Evolutionary conservation across 2,888 invertebrate species (phyloP), one percentile per base, ranked within the genome.

Genomic region (Athetis lepigone): DNA sequence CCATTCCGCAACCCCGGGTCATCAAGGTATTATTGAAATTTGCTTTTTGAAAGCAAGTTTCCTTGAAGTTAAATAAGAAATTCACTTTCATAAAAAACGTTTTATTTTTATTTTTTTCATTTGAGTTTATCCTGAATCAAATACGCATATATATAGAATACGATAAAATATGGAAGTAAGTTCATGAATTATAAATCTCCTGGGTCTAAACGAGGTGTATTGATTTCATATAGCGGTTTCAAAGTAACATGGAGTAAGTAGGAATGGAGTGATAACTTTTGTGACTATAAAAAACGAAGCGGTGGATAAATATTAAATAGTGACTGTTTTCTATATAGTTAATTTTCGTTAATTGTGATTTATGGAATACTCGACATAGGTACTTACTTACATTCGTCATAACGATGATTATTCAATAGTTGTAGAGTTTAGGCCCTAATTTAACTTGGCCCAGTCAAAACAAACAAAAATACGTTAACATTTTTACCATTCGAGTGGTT

Each of bases 151-250:
- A 59, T 29, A 33, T 42, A n/a, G 19, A 61, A 68, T 49, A 16
- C 18, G 50, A 52, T 68, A 42, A 58, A 72, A 69, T 52, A 33
- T 49, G 54, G 61, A 52, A 29, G 57, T 61, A 42, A 60, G 23
- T 50, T 75, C 58, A 55, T 76, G 63, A 70, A 76, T 67, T 70
- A 64, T 64, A 64, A 50, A 74, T 68, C 29, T 46, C 23, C 62
- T 46, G 27, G 46, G 49, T 43, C 46, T 56, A 58, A 68, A 59
- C 47, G 57, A 67, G 55, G 57, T 46, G 18, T 77, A 77, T 77
- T 63, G 75, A 73, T 73, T 69, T 49, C 36, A 7, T 42, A 51
- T 25, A 33, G 16, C 36, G 13, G 37, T 18, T 45, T 11, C 11
- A 47, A 46, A 73, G 2, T 19, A 13, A 13, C 39, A 42, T 27